Percentiles rank a stretch among this genome's conserved stretches.
Evolutionary conservation across 2,797 vertebrate species (phyloP).

Genomic region (Steatocranus sp.): DNA sequence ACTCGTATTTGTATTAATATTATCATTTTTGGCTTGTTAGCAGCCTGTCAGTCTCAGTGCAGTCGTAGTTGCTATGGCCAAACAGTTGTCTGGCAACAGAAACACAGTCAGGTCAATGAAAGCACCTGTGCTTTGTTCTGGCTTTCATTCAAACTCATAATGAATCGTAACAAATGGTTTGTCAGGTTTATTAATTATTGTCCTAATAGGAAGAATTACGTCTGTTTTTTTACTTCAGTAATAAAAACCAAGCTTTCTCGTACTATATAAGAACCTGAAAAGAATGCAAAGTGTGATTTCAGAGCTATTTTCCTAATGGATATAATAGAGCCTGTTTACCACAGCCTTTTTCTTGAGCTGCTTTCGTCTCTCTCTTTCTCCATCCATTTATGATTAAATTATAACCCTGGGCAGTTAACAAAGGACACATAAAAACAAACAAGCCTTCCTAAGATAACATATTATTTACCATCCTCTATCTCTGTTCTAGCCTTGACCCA

Average conservation of each 20-base stretch:
- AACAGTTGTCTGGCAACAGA: constrained; percentile 8
- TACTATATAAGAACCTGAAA: background rate
- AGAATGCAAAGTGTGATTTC: background rate
- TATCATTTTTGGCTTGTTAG: constrained; percentile 3
- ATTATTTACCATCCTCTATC: background rate
- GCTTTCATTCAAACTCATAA: background rate
- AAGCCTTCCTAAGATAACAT: background rate
- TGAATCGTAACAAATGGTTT: background rate
- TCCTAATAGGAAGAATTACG: background rate
- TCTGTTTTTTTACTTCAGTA: background rate
- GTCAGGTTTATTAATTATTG: background rate
- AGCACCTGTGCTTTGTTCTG: background rate
- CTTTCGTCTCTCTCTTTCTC: background rate
- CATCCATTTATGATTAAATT: background rate
- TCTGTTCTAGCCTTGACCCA: background rate
- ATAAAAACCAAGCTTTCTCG: fast-evolving
- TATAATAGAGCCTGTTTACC: background rate
- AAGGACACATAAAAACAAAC: constrained; percentile 1
- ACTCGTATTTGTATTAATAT: background rate
- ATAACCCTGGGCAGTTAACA: background rate
- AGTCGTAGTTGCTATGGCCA: background rate
- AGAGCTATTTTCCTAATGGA: background rate
- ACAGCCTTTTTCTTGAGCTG: background rate
- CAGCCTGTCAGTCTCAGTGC: background rate
- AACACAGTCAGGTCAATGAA: background rate